Evolutionary conservation across 2,113 vertebrate species (phyloP).

Genomic region (Acanthochromis polyacanthus): DNA sequence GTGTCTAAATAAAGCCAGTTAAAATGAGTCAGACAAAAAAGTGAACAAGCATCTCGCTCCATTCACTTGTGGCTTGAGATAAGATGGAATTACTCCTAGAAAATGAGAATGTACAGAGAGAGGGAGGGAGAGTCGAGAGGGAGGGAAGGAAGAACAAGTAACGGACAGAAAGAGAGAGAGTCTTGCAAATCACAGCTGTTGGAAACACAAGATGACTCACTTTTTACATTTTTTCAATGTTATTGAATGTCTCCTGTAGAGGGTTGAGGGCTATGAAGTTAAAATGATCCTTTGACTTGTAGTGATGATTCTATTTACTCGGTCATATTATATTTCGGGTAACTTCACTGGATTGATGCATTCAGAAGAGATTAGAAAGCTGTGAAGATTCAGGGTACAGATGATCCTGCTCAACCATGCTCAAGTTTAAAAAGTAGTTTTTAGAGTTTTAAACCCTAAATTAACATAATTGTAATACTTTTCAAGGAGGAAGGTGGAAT

Average conservation of each 20-base stretch:
- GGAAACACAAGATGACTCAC: constrained; percentile 28
- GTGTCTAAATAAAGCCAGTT: constrained; percentile 82
- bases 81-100: constrained; percentile 23
- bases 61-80: constrained; percentile 35
- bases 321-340: not conserved
- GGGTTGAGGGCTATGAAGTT: constrained; percentile 19
- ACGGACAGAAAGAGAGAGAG: not conserved
- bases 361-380: constrained; percentile 9
- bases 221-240: constrained; percentile 18
- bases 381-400: not conserved
- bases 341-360: constrained; percentile 4
- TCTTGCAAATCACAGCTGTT: constrained; percentile 52
- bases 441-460: constrained; percentile 13
- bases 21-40: constrained; percentile 75
- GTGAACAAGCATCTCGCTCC: constrained; percentile 32
- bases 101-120: constrained; percentile 22
- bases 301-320: constrained; percentile 11
- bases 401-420: constrained; percentile 7
- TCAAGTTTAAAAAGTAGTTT: constrained; percentile 18
- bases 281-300: not conserved
- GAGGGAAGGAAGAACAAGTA: not conserved
- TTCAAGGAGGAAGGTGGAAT: not conserved
- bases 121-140: constrained; percentile 4
- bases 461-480: not conserved
- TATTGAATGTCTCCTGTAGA: constrained; percentile 57